phyloP scores from a whole-genome alignment of 2,797 vertebrate genomes.

The Percopsis omiscomaycus region DNA sequence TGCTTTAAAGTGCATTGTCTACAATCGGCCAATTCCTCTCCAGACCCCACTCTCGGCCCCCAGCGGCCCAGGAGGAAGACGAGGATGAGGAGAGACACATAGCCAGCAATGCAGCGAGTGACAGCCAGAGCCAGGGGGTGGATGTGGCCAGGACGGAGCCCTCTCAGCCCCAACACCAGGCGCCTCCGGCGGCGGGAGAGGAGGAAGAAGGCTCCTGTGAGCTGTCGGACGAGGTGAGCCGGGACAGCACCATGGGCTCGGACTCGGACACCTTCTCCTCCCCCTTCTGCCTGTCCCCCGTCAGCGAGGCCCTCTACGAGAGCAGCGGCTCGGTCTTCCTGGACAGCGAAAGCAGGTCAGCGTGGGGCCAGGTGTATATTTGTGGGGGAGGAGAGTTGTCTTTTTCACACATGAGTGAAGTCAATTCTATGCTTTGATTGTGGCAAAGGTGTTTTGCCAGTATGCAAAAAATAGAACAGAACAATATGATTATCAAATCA shows the following conservation, averaged over 20 bases:
- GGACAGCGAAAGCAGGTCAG: slow-evolving; percentile 87
- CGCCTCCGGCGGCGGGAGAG: slow-evolving; percentile 54
- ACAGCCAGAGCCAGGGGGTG: slow-evolving; percentile 53
- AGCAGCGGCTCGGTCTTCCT: slow-evolving; percentile 89
- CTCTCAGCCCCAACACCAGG: slow-evolving; percentile 55
- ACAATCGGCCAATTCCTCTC: neutral
- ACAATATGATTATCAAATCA: too few species aligned
- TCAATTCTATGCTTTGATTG: too few species aligned
- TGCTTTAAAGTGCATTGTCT: too few species aligned
- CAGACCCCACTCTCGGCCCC: slow-evolving; percentile 71
- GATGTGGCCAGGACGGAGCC: slow-evolving; percentile 48
- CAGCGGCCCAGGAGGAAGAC: slow-evolving; percentile 74
- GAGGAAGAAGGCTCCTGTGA: slow-evolving; percentile 89
- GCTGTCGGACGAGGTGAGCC: slow-evolving; percentile 92
- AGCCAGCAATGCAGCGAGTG: slow-evolving; percentile 57
- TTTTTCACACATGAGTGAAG: too few species aligned
- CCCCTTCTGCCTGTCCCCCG: slow-evolving; percentile 93
- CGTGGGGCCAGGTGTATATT: too few species aligned
- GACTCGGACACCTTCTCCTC: slow-evolving; percentile 96
- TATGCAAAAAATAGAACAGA: too few species aligned
- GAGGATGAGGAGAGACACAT: slow-evolving; percentile 75
- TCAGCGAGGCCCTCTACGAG: slow-evolving; percentile 90
- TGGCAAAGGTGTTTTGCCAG: too few species aligned
- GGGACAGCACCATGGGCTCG: slow-evolving; percentile 94
- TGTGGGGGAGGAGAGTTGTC: neutral